Evolutionary conservation across 2,797 vertebrate species (phyloP).

Genomic region (Gobionotothen gibberifrons): DNA sequence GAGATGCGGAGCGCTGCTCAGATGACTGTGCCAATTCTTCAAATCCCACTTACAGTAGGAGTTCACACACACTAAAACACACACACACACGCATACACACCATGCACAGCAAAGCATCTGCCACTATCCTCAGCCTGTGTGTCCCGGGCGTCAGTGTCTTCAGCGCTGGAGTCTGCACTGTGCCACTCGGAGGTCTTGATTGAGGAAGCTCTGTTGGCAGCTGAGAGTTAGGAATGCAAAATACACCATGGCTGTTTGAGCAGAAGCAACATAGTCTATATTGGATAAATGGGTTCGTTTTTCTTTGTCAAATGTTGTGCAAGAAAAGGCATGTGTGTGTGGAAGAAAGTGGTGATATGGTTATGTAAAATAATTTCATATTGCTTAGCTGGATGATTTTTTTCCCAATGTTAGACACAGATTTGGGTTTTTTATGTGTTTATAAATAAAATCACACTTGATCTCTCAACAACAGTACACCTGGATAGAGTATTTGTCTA

Average conservation of each 20-base stretch:
- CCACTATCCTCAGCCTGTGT: slow-evolving; percentile 72
- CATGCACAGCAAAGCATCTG: slow-evolving; percentile 65
- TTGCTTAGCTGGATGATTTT: background rate
- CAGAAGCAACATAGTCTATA: slow-evolving; percentile 48
- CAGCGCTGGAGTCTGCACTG: slow-evolving; percentile 60
- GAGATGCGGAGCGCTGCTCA: slow-evolving; percentile 84
- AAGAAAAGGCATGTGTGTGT: slow-evolving; percentile 5
- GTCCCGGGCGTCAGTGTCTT: slow-evolving; percentile 68
- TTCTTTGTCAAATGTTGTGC: slow-evolving; percentile 39
- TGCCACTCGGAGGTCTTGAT: slow-evolving; percentile 66
- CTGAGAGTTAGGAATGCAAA: slow-evolving; percentile 66
- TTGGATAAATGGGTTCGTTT: slow-evolving; percentile 58
- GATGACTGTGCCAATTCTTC: slow-evolving; percentile 89
- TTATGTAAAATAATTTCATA: slow-evolving; percentile 6
- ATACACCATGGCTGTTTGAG: slow-evolving; percentile 58
- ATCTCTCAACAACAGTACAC: background rate
- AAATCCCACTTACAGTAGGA: slow-evolving; percentile 88
- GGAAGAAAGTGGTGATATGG: background rate
- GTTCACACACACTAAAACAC: slow-evolving; percentile 66
- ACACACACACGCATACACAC: slow-evolving; percentile 21
- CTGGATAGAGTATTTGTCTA: background rate
- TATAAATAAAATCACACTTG: background rate
- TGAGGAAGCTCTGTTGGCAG: slow-evolving; percentile 74
- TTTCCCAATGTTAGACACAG: background rate
- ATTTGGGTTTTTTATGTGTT: background rate